These are phyloP conservation scores for Scomber colias DNA, from an alignment of 2,113 vertebrate genomes.

Conservation along the genomic window DNA sequence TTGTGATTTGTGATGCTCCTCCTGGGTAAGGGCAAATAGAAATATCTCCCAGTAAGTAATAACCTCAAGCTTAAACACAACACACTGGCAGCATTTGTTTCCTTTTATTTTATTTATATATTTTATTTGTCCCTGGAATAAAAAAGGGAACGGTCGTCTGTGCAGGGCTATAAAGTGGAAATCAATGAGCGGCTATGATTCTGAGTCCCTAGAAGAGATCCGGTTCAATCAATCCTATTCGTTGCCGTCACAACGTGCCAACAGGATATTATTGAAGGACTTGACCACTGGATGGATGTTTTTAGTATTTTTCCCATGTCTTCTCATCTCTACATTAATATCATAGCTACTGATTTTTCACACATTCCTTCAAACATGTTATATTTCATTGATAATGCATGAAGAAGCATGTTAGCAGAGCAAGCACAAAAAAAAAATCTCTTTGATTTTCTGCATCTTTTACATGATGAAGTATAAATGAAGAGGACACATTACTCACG, in stretches of 20 bases:
- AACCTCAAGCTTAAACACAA: conserved; percentile 61
- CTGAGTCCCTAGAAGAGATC: conserved; percentile 53
- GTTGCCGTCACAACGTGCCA: conserved; percentile 11
- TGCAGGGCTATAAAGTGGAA: conserved; percentile 68
- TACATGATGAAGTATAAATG: neutral
- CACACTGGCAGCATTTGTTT: conserved; percentile 67
- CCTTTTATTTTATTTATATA: conserved; percentile 65
- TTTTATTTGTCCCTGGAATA: conserved; percentile 45
- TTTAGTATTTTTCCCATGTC: neutral
- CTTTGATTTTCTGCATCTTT: neutral
- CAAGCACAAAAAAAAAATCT: too few species aligned
- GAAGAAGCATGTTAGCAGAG: neutral
- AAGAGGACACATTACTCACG: neutral
- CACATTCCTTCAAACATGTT: neutral
- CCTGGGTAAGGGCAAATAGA: conserved; percentile 54
- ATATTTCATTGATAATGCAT: conserved; percentile 13
- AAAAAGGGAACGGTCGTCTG: conserved; percentile 64
- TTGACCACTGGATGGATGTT: neutral
- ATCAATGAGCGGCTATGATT: conserved; percentile 77
- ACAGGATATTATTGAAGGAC: conserved; percentile 30
- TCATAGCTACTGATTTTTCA: neutral
- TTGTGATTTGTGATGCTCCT: conserved; percentile 65
- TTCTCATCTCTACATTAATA: neutral
- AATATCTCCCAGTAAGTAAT: conserved; percentile 60
- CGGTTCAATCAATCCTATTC: conserved; percentile 64